Conservation (phyloP, 2,113 vertebrate genomes). For the Piliocolobus tephrosceles region DNA sequence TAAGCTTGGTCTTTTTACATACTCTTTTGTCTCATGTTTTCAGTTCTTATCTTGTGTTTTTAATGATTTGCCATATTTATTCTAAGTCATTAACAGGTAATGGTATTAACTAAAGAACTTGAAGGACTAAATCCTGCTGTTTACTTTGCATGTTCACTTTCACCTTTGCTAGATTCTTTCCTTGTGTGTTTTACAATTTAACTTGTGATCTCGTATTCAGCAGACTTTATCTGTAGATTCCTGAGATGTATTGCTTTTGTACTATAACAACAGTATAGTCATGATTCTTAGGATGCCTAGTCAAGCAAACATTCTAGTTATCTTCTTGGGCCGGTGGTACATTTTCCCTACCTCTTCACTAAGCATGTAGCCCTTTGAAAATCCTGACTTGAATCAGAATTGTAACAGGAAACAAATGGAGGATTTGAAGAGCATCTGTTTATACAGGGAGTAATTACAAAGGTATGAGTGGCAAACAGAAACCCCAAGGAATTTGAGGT, state of each 20-base stretch:
- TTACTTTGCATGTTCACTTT: background rate
- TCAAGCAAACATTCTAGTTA: background rate
- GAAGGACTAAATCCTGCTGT: background rate
- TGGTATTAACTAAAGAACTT: background rate
- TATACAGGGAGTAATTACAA: background rate
- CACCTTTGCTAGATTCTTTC: background rate
- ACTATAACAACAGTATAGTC: background rate
- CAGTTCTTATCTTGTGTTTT: background rate
- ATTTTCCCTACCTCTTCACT: background rate
- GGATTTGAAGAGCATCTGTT: background rate
- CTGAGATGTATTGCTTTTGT: background rate
- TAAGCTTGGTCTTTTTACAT: background rate
- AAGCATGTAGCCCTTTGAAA: background rate
- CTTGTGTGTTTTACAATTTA: background rate
- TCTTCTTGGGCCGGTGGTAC: background rate
- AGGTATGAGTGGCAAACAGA: background rate
- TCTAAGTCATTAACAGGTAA: background rate
- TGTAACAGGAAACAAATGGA: background rate
- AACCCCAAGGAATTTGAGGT: background rate
- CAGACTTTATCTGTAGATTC: background rate
- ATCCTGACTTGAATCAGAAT: background rate
- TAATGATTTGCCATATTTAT: background rate
- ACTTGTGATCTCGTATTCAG: background rate
- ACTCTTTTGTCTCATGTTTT: background rate
- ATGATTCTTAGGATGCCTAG: background rate